Evolutionary conservation across 2,888 invertebrate genomes (phyloP).

Genomic region (Nipponacmea schrenckii): DNA sequence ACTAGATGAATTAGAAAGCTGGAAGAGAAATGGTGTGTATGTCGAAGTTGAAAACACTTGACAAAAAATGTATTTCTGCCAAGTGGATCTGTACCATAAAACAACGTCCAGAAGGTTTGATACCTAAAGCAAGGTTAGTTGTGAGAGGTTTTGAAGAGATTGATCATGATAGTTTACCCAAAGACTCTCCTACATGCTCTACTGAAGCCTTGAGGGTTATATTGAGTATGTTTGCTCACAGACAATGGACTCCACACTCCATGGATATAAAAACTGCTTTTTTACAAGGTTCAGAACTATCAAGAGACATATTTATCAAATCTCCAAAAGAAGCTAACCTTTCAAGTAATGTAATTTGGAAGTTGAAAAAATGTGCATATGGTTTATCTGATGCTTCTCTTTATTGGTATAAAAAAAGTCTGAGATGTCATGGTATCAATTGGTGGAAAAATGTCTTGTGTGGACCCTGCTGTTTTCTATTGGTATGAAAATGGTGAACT

Average conservation of each 20-base stretch:
- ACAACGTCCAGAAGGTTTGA: not conserved
- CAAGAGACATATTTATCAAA: not conserved
- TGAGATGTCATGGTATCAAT: not conserved
- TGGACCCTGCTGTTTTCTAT: slow-evolving; percentile 15
- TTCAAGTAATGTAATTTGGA: not conserved
- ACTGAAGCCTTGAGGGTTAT: slow-evolving; percentile 15
- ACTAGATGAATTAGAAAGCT: not conserved
- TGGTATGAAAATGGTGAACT: slow-evolving; percentile 9
- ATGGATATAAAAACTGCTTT: slow-evolving; percentile 21
- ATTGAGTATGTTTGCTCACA: slow-evolving; percentile 6
- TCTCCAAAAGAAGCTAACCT: slow-evolving; percentile 10
- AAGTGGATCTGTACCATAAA: slow-evolving; percentile 19
- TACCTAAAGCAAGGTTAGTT: slow-evolving; percentile 19
- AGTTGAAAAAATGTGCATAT: slow-evolving; percentile 1
- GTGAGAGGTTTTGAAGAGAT: slow-evolving; percentile 22
- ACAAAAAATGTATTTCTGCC: slow-evolving; percentile 9
- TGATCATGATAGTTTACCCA: slow-evolving; percentile 6
- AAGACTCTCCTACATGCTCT: slow-evolving; percentile 18
- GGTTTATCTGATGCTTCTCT: not conserved
- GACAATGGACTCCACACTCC: slow-evolving; percentile 9
- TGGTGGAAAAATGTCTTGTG: slow-evolving; percentile 10
- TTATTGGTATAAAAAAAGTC: slow-evolving; percentile 10
- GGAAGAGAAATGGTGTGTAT: not conserved
- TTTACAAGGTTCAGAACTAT: slow-evolving; percentile 12
- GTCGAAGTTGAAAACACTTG: slow-evolving; percentile 1